phyloP scores from a whole-genome alignment of 2,888 invertebrate genomes.

The Drosophila vallismaia region DNA sequence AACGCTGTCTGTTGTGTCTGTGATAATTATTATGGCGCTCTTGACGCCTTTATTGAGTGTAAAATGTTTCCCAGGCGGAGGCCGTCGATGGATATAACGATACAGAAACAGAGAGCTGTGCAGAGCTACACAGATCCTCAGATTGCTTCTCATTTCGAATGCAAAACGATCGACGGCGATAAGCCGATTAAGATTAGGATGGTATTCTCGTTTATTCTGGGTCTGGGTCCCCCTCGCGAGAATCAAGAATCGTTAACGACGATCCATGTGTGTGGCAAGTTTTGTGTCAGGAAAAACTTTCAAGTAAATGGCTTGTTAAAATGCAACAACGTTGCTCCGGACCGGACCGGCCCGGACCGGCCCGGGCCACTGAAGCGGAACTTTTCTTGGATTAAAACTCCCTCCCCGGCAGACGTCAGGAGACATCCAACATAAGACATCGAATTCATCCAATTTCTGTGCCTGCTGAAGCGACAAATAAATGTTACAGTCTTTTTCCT shows the following conservation, averaged over 20 bases:
- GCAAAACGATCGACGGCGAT: slow-evolving; percentile 60
- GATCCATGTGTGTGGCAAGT: slow-evolving; percentile 65
- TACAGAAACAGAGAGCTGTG: slow-evolving; percentile 8
- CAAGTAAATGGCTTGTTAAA: slow-evolving; percentile 53
- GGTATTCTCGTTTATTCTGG: slow-evolving; percentile 2
- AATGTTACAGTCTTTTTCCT: slow-evolving; percentile 50
- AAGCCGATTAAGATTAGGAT: slow-evolving; percentile 29
- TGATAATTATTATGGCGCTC: slow-evolving; percentile 77
- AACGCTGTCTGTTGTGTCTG: slow-evolving; percentile 38
- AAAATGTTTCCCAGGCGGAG: slow-evolving; percentile 70
- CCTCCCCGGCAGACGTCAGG: not conserved
- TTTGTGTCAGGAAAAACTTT: not conserved
- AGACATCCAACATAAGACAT: slow-evolving; percentile 4
- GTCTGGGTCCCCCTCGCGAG: not conserved
- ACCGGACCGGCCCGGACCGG: too few species aligned
- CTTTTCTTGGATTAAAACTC: slow-evolving; percentile 31
- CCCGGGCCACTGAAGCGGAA: slow-evolving; percentile 63
- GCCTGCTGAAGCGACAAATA: slow-evolving; percentile 74
- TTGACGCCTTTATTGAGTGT: slow-evolving; percentile 79
- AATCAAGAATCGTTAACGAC: slow-evolving; percentile 53
- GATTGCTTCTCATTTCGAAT: slow-evolving; percentile 62
- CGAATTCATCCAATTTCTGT: slow-evolving; percentile 50
- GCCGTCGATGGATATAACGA: slow-evolving; percentile 62
- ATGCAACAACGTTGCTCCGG: slow-evolving; percentile 30
- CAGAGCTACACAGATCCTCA: slow-evolving; percentile 8